A percentile compares a stretch with the other conserved stretches of the same genome.
phyloP scores from a whole-genome alignment of 2,113 vertebrate genomes.

The Empidonax traillii region DNA sequence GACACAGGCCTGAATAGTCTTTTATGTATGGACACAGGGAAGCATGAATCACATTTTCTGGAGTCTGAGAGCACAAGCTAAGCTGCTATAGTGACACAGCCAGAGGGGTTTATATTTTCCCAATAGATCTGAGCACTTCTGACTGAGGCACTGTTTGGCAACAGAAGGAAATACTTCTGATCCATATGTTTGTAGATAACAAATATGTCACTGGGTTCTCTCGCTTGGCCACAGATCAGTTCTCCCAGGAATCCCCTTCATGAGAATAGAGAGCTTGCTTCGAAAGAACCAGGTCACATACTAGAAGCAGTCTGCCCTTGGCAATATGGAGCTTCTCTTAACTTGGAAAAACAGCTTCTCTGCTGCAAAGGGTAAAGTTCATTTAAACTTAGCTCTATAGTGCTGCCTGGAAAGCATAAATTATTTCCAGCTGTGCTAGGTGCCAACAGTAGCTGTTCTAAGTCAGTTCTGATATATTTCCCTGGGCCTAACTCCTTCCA shows the following conservation, averaged over 20 bases:
- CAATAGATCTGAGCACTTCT: background rate
- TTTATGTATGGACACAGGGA: background rate
- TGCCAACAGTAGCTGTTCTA: background rate
- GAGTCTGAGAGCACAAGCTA: background rate
- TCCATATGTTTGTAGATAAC: background rate
- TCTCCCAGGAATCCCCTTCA: background rate
- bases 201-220: background rate
- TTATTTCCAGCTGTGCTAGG: slow-evolving; percentile 7
- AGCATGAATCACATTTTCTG: background rate
- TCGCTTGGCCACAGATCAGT: background rate
- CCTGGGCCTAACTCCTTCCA: background rate
- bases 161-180: slow-evolving; percentile 1
- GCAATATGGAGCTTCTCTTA: background rate
- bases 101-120: background rate
- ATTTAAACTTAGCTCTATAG: background rate
- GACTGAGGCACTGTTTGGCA: background rate
- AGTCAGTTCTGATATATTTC: background rate
- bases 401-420: background rate
- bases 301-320: background rate
- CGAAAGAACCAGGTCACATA: background rate
- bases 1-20: background rate
- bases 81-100: background rate
- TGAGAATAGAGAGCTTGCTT: background rate
- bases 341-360: background rate
- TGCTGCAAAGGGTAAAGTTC: background rate